Percentiles rank a stretch among this genome's conserved stretches.
Conservation (phyloP, 2,113 vertebrate genomes). For the Fulica atra region DNA sequence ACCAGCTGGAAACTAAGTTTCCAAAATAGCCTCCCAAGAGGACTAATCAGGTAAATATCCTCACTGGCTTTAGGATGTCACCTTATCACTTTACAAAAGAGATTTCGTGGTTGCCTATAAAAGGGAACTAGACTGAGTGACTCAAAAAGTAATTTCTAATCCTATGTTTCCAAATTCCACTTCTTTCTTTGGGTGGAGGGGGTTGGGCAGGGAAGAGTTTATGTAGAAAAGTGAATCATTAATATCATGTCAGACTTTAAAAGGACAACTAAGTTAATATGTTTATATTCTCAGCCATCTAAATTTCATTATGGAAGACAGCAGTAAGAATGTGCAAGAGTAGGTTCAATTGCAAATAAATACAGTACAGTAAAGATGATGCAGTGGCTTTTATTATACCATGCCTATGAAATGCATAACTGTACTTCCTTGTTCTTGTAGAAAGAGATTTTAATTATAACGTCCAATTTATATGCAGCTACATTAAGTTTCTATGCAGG, state of each 20-base stretch:
- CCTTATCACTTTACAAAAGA: neutral
- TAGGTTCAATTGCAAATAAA: neutral
- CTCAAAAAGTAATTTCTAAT: neutral
- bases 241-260: neutral
- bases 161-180: neutral
- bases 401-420: neutral
- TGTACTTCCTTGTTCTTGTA: neutral
- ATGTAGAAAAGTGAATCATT: neutral
- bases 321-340: neutral
- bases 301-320: neutral
- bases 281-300: neutral
- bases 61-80: neutral
- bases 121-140: neutral
- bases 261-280: neutral
- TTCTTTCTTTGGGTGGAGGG: neutral
- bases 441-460: neutral
- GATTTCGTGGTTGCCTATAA: neutral
- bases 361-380: neutral
- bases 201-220: neutral
- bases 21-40: neutral
- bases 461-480: neutral
- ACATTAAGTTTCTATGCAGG: neutral
- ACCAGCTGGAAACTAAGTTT: neutral
- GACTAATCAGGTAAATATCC: neutral
- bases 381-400: neutral